These are phyloP conservation scores for Diorhabda carinulata DNA, from an alignment of 1,140 invertebrate genomes.

Conservation along the genomic window DNA sequence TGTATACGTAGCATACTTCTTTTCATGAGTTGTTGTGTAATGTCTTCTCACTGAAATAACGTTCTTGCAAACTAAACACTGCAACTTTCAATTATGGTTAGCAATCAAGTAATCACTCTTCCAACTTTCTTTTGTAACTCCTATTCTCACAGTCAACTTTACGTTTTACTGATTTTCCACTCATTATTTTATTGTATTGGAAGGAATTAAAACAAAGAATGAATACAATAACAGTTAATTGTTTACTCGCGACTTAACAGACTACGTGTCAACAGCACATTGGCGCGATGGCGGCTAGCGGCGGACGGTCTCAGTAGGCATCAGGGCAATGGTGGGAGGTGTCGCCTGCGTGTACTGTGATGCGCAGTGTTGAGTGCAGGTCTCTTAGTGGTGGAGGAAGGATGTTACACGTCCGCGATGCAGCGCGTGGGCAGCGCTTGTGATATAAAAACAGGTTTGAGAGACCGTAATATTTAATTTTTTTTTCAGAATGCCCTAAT, in stretches of 20 bases:
- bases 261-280: background rate
- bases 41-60: constrained; percentile 15
- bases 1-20: constrained; percentile 15
- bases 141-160: constrained; percentile 46
- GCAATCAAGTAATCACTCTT: constrained; percentile 52
- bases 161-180: constrained; percentile 49
- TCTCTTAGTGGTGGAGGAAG: constrained; percentile 4
- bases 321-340: background rate
- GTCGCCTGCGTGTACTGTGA: constrained; percentile 4
- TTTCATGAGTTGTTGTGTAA: constrained; percentile 20
- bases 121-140: constrained; percentile 37
- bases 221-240: background rate
- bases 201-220: constrained; percentile 6
- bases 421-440: background rate
- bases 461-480: too few relatives aligned
- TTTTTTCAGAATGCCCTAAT: too few relatives aligned
- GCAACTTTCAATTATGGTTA: constrained; percentile 23
- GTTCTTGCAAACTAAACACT: constrained; percentile 15
- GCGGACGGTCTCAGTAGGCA: background rate
- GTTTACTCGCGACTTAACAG: constrained; percentile 1
- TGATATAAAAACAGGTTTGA: background rate
- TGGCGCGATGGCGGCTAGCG: background rate
- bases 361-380: constrained; percentile 4
- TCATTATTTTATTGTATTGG: background rate
- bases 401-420: constrained; percentile 1